Evolutionary conservation across 1,140 invertebrate species (phyloP).

Genomic region (Trichonephila clavata): DNA sequence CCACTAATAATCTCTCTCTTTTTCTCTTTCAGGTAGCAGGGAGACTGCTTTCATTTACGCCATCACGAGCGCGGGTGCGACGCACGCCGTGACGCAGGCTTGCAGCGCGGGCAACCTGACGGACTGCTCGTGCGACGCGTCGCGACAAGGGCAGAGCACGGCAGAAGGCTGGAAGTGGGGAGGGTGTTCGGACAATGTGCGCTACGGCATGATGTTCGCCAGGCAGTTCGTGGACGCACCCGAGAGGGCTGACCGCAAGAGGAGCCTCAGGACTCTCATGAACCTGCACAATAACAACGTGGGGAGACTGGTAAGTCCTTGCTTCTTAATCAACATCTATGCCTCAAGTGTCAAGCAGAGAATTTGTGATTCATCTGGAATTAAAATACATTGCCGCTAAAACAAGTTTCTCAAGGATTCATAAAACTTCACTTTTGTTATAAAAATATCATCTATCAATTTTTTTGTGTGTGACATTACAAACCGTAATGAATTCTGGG

Average conservation of each 20-base stretch:
- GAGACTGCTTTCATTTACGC: conserved; percentile 87
- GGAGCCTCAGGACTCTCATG: conserved; percentile 83
- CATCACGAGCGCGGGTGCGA: conserved; percentile 86
- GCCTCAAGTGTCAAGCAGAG: too few species aligned
- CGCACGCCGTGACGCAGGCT: conserved; percentile 85
- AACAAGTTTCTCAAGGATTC: too few species aligned
- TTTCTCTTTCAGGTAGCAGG: conserved; percentile 83
- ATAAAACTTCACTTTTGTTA: too few species aligned
- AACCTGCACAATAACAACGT: conserved; percentile 87
- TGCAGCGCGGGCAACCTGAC: conserved; percentile 86
- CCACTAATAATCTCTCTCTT: not conserved
- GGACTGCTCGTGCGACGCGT: conserved; percentile 86
- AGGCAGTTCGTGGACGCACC: conserved; percentile 85
- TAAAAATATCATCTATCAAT: too few species aligned
- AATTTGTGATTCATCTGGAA: too few species aligned
- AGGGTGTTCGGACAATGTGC: conserved; percentile 86
- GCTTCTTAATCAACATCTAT: not conserved
- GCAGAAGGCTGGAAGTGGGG: conserved; percentile 87
- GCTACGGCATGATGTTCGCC: conserved; percentile 84
- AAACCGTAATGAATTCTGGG: too few species aligned
- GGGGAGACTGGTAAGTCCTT: conserved; percentile 83
- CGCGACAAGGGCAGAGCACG: conserved; percentile 81
- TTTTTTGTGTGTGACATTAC: too few species aligned
- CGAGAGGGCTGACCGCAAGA: conserved; percentile 80
- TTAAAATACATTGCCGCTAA: too few species aligned